These are phyloP conservation scores for Meloidogyne floridensis DNA, from an alignment of 1,140 invertebrate genomes.

Conservation along the genomic window DNA sequence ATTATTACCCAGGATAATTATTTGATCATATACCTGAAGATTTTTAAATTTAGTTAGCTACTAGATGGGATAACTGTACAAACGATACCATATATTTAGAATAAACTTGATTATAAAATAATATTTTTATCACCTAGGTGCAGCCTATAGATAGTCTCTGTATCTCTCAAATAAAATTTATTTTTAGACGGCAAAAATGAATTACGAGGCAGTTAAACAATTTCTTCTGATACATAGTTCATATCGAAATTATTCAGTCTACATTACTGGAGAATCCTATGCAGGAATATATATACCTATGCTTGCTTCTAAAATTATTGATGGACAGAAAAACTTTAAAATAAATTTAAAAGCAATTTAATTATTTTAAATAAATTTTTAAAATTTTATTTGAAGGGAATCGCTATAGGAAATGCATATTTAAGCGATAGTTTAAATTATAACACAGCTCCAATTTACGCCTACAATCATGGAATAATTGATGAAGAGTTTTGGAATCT, in stretches of 20 bases:
- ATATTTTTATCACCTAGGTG: no score
- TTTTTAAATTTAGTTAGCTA: no score
- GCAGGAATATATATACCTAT: constrained; percentile 68
- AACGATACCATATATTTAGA: no score
- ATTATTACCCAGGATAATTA: no score
- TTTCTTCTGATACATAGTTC: constrained; percentile 70
- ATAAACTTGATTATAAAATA: no score
- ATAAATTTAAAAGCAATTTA: constrained; percentile 27
- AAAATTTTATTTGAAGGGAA: constrained; percentile 14
- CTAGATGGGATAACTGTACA: no score
- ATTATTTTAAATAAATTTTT: not conserved
- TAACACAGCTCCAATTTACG: constrained; percentile 46
- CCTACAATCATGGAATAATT: constrained; percentile 56
- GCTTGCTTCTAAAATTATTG: constrained; percentile 66
- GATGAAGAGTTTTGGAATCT: constrained; percentile 56
- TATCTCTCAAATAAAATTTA: not conserved
- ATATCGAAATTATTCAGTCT: constrained; percentile 67
- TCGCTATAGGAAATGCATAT: constrained; percentile 30
- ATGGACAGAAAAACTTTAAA: constrained; percentile 2
- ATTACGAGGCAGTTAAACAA: constrained; percentile 68
- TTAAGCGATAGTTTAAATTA: constrained; percentile 43
- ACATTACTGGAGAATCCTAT: constrained; percentile 68
- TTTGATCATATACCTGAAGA: no score
- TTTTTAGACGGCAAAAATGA: constrained; percentile 65
- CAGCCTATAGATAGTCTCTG: no score